Evolutionary conservation across 2,797 vertebrate species (phyloP).

Genomic region (Falco concolor): DNA sequence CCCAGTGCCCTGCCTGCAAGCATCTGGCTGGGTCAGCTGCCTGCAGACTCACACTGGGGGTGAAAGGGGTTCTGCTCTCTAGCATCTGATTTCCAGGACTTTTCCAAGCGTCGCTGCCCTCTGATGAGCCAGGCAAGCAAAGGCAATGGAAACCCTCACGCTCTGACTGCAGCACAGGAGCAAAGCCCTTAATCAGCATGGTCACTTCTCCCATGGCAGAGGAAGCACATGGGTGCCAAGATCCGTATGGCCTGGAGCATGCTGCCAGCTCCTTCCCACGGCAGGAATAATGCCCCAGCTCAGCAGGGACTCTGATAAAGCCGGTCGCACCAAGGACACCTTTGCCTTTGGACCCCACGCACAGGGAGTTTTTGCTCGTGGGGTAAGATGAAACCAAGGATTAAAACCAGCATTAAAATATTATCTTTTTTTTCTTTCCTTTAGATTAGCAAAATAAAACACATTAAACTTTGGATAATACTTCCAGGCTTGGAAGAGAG

Average conservation of each 20-base stretch:
- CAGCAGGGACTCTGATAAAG: background rate
- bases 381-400: background rate
- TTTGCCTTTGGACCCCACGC: background rate
- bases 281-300: background rate
- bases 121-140: background rate
- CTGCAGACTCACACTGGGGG: rapidly evolving
- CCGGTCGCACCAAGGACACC: background rate
- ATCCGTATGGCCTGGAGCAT: rapidly evolving
- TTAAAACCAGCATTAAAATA: background rate
- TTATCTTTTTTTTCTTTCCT: background rate
- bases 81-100: background rate
- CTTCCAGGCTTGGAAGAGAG: background rate
- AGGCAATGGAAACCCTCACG: background rate
- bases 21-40: background rate
- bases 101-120: background rate
- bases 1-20: background rate
- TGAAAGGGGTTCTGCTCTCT: background rate
- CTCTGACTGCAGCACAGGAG: background rate
- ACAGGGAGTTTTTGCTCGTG: rapidly evolving
- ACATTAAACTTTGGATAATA: background rate
- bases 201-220: background rate
- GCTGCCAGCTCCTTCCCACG: background rate
- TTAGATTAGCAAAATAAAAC: background rate
- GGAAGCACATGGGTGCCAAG: background rate
- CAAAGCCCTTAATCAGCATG: rapidly evolving